Evolutionary conservation across 2,888 invertebrate species (phyloP).

Genomic region (Trachelus stipa): DNA sequence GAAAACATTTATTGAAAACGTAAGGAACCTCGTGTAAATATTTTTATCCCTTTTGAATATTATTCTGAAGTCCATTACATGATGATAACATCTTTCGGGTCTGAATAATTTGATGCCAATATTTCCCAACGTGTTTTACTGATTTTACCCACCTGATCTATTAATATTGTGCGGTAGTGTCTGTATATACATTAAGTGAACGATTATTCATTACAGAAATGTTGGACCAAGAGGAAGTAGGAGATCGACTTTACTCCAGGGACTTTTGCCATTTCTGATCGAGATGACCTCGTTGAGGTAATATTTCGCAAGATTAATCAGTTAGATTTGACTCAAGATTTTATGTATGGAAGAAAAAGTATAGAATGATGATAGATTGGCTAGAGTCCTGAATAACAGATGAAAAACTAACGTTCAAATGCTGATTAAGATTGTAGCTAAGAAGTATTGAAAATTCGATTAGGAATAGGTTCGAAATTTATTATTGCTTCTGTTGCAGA

Average conservation of each 20-base stretch:
- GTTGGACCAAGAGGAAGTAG: not conserved
- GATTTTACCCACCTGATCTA: too few relatives aligned
- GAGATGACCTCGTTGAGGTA: too few relatives aligned
- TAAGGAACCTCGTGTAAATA: too few relatives aligned
- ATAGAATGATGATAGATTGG: constrained; percentile 56
- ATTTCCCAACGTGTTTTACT: constrained; percentile 37
- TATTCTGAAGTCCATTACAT: constrained; percentile 19
- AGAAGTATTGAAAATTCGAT: too few relatives aligned
- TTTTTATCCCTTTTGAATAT: constrained; percentile 12
- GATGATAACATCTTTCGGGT: constrained; percentile 53
- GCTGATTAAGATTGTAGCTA: not conserved
- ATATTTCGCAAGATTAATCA: too few relatives aligned
- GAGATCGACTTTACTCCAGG: not conserved
- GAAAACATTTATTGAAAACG: too few relatives aligned
- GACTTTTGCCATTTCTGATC: too few relatives aligned
- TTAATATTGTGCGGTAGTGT: too few relatives aligned
- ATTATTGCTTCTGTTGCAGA: too few relatives aligned
- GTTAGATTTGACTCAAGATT: not conserved
- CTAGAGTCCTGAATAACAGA: constrained; percentile 64
- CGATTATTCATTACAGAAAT: not conserved
- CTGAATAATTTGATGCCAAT: constrained; percentile 48
- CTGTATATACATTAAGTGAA: too few relatives aligned
- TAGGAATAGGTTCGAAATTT: too few relatives aligned
- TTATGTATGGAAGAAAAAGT: constrained; percentile 5
- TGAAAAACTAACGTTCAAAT: constrained; percentile 52